Conservation (phyloP, 35 echinoderm and acorn worm species). For the Apostichopus japonicus region DNA sequence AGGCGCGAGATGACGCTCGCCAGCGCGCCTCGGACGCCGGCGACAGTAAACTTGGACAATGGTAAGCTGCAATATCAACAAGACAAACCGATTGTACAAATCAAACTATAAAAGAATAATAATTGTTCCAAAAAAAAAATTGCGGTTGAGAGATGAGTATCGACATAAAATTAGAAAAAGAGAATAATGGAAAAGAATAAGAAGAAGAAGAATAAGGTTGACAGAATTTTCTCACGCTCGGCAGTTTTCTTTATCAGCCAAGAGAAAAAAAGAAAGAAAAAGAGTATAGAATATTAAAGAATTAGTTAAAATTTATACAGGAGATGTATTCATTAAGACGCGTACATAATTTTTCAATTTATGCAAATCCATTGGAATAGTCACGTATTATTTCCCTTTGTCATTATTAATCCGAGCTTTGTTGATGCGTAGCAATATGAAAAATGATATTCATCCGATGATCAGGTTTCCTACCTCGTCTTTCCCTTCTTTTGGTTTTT, state of each 20-base stretch:
- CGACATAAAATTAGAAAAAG: too few relatives aligned
- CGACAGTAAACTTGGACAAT: slow-evolving; percentile 3
- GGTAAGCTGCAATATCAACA: slow-evolving; percentile 48
- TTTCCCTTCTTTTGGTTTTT: too few relatives aligned
- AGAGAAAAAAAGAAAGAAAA: background rate
- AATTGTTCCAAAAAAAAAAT: background rate
- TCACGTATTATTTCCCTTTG: too few relatives aligned
- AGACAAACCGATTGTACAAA: slow-evolving; percentile 45
- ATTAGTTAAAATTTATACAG: background rate
- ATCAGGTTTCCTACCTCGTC: too few relatives aligned
- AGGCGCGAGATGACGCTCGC: slow-evolving; percentile 34
- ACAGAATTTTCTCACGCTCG: slow-evolving; percentile 25
- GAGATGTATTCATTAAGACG: background rate
- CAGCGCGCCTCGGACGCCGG: background rate
- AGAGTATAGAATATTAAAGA: background rate
- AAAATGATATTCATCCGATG: too few relatives aligned
- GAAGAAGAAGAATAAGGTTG: slow-evolving; percentile 8
- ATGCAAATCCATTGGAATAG: background rate
- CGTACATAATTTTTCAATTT: background rate
- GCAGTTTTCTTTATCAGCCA: background rate
- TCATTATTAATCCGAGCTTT: too few relatives aligned
- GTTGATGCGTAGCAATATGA: too few relatives aligned
- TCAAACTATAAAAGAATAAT: slow-evolving; percentile 34
- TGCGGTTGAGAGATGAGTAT: too few relatives aligned
- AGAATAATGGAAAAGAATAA: too few relatives aligned